Percentiles rank a stretch among this genome's conserved stretches.
Evolutionary conservation across 2,113 vertebrate species (phyloP).

Genomic region (Otus sunia): DNA sequence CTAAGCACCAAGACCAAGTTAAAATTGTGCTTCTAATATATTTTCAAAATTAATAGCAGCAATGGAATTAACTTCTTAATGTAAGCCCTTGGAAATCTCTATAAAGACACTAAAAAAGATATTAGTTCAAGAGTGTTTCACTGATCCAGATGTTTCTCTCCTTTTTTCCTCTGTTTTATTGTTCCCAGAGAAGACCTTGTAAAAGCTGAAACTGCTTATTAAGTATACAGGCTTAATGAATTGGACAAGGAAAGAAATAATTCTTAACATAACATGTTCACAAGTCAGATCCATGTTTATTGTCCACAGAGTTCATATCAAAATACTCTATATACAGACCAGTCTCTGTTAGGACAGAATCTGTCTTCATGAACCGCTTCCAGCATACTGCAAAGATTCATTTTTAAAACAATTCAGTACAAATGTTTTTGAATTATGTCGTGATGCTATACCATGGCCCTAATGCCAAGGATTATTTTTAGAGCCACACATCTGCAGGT

Average conservation of each 20-base stretch:
- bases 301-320: background rate
- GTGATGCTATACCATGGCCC: background rate
- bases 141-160: conserved; percentile 63
- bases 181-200: conserved; percentile 36
- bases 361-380: background rate
- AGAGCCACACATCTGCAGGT: conserved; percentile 37
- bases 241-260: conserved; percentile 40
- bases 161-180: conserved; percentile 14
- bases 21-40: background rate
- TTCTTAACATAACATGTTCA: conserved; percentile 50
- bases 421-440: conserved; percentile 26
- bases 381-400: background rate
- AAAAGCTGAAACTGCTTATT: conserved; percentile 28
- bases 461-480: conserved; percentile 32
- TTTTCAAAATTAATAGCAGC: conserved; percentile 37
- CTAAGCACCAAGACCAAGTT: conserved; percentile 1
- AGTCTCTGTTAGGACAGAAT: background rate
- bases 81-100: conserved; percentile 12
- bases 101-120: conserved; percentile 37
- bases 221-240: conserved; percentile 60
- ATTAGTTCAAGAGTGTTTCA: conserved; percentile 27
- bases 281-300: background rate
- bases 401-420: background rate
- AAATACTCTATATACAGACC: background rate
- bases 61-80: conserved; percentile 24